Evolutionary conservation across 2,797 vertebrate genomes (phyloP).

Genomic region (Urocyon cinereoargenteus): DNA sequence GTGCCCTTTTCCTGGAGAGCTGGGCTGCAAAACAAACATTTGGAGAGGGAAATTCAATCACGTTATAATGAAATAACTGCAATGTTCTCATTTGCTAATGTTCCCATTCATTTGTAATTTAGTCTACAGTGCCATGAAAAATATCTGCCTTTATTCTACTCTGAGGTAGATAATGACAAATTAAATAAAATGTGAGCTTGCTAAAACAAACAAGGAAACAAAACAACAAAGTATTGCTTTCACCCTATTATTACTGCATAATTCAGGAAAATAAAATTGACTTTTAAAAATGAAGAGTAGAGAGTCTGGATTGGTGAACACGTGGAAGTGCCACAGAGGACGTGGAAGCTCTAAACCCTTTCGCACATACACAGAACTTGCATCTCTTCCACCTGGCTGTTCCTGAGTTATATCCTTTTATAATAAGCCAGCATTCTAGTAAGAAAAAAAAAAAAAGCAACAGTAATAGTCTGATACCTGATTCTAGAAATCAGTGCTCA

Average conservation of each 20-base stretch:
- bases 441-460: background rate
- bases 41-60: constrained; percentile 61
- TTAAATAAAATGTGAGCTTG: constrained; percentile 59
- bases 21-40: constrained; percentile 65
- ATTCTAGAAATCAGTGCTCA: constrained; percentile 19
- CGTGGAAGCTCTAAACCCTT: background rate
- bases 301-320: background rate
- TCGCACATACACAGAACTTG: background rate
- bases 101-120: constrained; percentile 58
- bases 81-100: constrained; percentile 65
- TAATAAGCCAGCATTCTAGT: background rate
- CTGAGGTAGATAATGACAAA: constrained; percentile 45
- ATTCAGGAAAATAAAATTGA: constrained; percentile 44
- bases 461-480: background rate
- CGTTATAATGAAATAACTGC: constrained; percentile 59
- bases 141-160: constrained; percentile 58
- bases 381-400: background rate
- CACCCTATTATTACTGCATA: background rate
- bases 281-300: background rate
- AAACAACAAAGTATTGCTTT: constrained; percentile 17
- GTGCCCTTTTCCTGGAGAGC: constrained; percentile 41
- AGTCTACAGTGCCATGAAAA: constrained; percentile 26
- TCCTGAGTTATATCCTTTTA: background rate
- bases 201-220: constrained; percentile 46
- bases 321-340: background rate